phyloP scores from a whole-genome alignment of 2,113 vertebrate genomes.

The Xerus inauris region DNA sequence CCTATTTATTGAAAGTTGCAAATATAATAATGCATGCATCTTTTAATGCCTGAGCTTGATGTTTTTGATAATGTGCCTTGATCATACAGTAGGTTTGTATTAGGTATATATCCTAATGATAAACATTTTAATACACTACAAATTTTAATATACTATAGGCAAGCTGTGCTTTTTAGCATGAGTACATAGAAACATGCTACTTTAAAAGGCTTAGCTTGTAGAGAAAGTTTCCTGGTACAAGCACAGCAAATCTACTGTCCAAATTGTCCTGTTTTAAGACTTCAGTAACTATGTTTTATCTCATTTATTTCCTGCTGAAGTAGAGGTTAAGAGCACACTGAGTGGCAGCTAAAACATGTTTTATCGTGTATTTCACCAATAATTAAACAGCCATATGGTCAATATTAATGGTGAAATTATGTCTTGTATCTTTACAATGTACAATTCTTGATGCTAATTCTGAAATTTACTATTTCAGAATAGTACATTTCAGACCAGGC shows the following conservation, averaged over 20 bases:
- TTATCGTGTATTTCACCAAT: neutral
- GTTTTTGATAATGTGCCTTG: neutral
- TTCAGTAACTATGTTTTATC: neutral
- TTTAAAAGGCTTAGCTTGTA: neutral
- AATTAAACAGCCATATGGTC: slow-evolving; percentile 39
- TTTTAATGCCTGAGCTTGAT: slow-evolving; percentile 13
- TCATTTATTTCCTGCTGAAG: neutral
- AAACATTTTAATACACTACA: neutral
- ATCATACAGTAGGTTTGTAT: neutral
- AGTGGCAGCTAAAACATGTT: neutral
- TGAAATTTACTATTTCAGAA: slow-evolving; percentile 1
- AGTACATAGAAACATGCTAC: neutral
- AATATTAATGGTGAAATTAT: neutral
- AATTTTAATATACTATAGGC: neutral
- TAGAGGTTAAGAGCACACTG: neutral
- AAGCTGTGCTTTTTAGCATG: neutral
- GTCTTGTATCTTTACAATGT: slow-evolving; percentile 31
- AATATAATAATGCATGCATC: neutral
- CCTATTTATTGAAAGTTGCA: neutral
- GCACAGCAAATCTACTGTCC: neutral
- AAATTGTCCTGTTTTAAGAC: slow-evolving; percentile 10
- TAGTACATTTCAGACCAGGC: no score
- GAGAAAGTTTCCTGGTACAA: neutral
- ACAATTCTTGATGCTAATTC: slow-evolving; percentile 46
- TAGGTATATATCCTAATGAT: neutral